Percentiles rank a stretch among this genome's conserved stretches.
Evolutionary conservation across 2,113 vertebrate species (phyloP).

Genomic region (Pollimyrus isidori): DNA sequence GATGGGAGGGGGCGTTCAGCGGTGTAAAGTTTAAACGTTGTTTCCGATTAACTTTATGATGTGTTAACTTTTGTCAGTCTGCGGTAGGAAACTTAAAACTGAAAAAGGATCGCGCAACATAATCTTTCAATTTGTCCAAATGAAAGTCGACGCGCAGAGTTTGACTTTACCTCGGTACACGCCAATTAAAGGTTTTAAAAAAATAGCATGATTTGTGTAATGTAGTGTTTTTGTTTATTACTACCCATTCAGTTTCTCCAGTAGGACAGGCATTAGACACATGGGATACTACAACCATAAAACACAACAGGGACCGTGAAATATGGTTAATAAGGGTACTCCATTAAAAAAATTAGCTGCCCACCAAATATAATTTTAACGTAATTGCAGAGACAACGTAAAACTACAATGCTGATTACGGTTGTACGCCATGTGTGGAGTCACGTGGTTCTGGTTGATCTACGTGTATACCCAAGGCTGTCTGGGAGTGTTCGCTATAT

Average conservation of each 20-base stretch:
- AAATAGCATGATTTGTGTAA: background rate
- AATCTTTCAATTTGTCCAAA: background rate
- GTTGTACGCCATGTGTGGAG: background rate
- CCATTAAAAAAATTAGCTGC: background rate
- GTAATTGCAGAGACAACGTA: background rate
- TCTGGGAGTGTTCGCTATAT: background rate
- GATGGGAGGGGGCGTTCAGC: background rate
- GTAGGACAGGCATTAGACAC: background rate
- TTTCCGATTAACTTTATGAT: background rate
- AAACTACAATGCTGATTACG: background rate
- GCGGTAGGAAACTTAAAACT: background rate
- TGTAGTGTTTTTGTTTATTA: background rate
- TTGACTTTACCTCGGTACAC: background rate
- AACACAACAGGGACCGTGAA: background rate
- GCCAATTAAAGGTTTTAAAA: background rate
- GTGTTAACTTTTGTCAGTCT: background rate
- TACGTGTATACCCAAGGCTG: background rate
- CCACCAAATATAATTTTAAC: background rate
- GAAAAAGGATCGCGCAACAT: background rate
- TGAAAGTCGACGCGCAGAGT: background rate
- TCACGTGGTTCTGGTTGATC: background rate
- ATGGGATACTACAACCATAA: background rate
- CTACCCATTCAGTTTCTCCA: background rate
- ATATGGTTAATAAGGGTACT: background rate
- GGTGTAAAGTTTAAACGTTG: background rate